Conservation (phyloP, 2,888 invertebrate species). For the Fabriciana adippe region DNA sequence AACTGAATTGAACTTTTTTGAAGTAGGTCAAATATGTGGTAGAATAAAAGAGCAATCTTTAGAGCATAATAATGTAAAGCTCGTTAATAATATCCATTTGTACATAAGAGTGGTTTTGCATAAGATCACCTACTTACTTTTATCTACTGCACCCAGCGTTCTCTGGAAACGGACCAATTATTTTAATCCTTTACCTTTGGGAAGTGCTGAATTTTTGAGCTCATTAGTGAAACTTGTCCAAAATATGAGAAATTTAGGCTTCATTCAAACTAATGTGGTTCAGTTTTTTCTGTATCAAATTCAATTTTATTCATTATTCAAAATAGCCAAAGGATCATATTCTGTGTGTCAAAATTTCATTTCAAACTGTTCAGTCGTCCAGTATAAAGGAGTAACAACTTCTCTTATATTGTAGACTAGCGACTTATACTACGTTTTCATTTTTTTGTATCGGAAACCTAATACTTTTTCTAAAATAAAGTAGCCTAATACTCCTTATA, state of each 20-base stretch:
- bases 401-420: background rate
- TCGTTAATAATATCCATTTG: background rate
- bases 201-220: constrained; percentile 26
- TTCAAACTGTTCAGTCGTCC: background rate
- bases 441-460: too few species aligned
- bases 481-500: too few species aligned
- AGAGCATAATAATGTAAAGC: too few species aligned
- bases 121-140: constrained; percentile 10
- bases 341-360: background rate
- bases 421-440: too few species aligned
- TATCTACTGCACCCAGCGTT: constrained; percentile 14
- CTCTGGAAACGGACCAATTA: constrained; percentile 7
- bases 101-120: constrained; percentile 28
- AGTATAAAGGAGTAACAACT: background rate
- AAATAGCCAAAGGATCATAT: background rate
- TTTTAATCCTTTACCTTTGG: constrained; percentile 16
- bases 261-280: too few species aligned
- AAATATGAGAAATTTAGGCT: constrained; percentile 28
- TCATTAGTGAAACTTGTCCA: constrained; percentile 16
- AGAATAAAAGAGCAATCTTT: too few species aligned
- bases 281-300: too few species aligned
- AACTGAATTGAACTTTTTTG: too few species aligned
- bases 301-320: too few species aligned
- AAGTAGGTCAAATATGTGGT: too few species aligned
- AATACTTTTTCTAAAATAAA: too few species aligned